Evolutionary conservation across 2,797 vertebrate species (phyloP).

Genomic region (Propithecus perrieri): DNA sequence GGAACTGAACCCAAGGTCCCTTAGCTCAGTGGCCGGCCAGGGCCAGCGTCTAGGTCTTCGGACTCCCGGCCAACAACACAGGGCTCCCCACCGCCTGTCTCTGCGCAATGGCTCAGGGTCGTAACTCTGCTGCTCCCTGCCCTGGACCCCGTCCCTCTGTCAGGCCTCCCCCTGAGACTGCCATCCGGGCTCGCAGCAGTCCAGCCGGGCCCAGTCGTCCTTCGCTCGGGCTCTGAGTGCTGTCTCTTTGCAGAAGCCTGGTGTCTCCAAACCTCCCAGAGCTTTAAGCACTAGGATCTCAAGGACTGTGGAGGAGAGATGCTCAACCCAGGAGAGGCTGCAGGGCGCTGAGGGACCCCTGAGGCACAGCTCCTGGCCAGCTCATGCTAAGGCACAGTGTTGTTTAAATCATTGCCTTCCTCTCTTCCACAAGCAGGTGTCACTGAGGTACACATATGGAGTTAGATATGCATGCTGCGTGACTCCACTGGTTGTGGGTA

Average conservation of each 20-base stretch:
- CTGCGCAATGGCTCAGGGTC: neutral
- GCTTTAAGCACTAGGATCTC: neutral
- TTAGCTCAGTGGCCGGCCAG: neutral
- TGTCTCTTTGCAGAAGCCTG: neutral
- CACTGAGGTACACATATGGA: fast-evolving
- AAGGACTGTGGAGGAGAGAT: fast-evolving
- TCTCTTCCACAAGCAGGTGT: neutral
- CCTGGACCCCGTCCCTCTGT: neutral
- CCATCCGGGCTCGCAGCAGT: fast-evolving
- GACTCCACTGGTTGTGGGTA: neutral
- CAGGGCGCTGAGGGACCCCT: fast-evolving
- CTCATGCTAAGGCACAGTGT: fast-evolving
- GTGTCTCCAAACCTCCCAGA: neutral
- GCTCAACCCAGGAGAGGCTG: fast-evolving
- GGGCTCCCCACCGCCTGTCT: neutral
- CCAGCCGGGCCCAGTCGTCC: fast-evolving
- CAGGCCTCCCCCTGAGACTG: neutral
- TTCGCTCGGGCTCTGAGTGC: fast-evolving
- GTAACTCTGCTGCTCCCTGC: neutral
- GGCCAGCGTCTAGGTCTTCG: neutral
- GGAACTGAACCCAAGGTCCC: neutral
- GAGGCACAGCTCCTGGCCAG: neutral
- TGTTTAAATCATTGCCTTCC: no score
- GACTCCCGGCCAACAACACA: neutral
- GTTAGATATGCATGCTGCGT: fast-evolving